Evolutionary conservation across 2,888 invertebrate species (phyloP), one percentile per base, ranked within the genome.

Genomic region (Rambutsinella grinnellia): DNA sequence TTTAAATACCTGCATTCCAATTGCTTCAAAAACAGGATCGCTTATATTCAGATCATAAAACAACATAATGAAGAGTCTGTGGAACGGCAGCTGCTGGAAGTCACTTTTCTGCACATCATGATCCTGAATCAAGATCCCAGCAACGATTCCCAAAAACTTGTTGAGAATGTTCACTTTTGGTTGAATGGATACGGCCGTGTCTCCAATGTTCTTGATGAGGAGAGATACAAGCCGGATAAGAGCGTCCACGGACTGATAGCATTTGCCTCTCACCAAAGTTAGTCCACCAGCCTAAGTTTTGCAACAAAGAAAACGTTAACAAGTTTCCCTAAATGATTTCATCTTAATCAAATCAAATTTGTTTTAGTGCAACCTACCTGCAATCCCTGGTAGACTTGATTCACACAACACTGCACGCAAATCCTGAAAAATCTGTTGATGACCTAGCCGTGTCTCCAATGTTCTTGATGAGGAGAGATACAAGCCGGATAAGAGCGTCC

Each of bases 21-120:
- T 94, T 63, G 95, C 93, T 87, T 99, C 99, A 62, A 99, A 88
- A 13, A 97, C 93, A 0, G 94, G 93, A 86, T 97, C 98, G 0
- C 96, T 94, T 81, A 94, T 93, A 86, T 96, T 98, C 85, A 99
- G 90, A 86, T 99, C 99, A 79, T 98, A 91, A 88, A 99, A 99
- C 54, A 99, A 90, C 91, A 97, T 96, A 79, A 99, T 93, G 85
- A 99, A 93, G 80, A 99, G 93, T 61, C 99, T 91, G 86, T 99
- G 98, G 87, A 99, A 99, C 0, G 99, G 98, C 85, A 99, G 89
- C 87, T 99, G 98, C 86, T 99, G 97, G 88, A 99, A 99, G 79
- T 94, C 95, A 0, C 91, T 90, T 71, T 92, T 91, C 58, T 95
- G 92, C 81, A 94, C 92, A 82, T 99, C 99, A 84, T 99, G 99